Conservation (phyloP, 2,113 vertebrate genomes). For the Poecilia latipinna region DNA sequence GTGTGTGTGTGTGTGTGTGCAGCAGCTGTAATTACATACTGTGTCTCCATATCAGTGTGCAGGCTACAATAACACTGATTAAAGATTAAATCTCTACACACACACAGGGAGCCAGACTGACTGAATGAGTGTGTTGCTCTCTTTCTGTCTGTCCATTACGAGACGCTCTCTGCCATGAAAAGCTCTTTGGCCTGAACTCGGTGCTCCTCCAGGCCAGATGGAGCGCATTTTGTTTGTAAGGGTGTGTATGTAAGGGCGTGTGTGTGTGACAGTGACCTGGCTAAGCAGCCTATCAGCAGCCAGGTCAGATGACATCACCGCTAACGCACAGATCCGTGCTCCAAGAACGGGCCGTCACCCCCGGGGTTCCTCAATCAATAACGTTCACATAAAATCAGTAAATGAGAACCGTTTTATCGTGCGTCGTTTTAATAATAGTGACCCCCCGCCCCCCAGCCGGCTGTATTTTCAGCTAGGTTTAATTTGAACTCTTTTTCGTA, state of each 20-base stretch:
- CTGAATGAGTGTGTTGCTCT: constrained; percentile 27
- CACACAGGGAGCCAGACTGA: constrained; percentile 13
- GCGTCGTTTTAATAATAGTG: neutral
- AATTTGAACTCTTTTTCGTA: neutral
- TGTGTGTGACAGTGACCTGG: constrained; percentile 45
- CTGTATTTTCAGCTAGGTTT: neutral
- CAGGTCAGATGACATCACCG: constrained; percentile 66
- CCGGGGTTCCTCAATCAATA: constrained; percentile 9
- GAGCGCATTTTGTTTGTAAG: neutral
- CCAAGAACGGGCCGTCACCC: neutral
- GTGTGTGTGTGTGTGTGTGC: neutral
- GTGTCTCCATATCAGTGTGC: constrained; percentile 55
- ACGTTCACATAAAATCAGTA: neutral
- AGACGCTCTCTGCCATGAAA: constrained; percentile 57
- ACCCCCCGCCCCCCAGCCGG: neutral
- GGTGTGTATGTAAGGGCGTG: constrained; percentile 11
- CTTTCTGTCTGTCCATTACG: constrained; percentile 35
- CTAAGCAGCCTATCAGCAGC: constrained; percentile 60
- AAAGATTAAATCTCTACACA: constrained; percentile 60
- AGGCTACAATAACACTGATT: constrained; percentile 57
- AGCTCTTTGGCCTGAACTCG: constrained; percentile 60
- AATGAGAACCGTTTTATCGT: neutral
- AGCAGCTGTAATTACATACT: constrained; percentile 64
- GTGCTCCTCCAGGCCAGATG: constrained; percentile 37
- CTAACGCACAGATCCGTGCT: constrained; percentile 36